phyloP scores from a whole-genome alignment of 2,888 invertebrate species.

The Chelonus formosanus region DNA sequence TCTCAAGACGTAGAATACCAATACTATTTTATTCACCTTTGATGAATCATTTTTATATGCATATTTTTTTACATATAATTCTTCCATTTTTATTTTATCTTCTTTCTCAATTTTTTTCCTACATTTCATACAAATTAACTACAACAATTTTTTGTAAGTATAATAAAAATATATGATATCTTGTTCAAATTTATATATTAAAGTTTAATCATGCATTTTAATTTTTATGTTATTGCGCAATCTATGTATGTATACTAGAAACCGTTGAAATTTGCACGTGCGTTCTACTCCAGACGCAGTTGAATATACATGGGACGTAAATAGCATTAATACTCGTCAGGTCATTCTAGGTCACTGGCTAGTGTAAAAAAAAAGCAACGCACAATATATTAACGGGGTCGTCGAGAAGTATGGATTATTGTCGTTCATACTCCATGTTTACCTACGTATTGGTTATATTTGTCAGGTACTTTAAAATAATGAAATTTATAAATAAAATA shows the following conservation, averaged over 20 bases:
- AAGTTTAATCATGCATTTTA: no score
- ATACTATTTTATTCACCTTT: not conserved
- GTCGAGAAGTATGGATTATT: conserved; percentile 11
- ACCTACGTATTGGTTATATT: no score
- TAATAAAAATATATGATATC: no score
- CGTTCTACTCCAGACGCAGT: not conserved
- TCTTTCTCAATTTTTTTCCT: no score
- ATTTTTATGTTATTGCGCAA: no score
- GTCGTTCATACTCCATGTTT: no score
- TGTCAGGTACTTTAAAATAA: no score
- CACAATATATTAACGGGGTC: conserved; percentile 18
- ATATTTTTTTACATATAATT: conserved; percentile 1
- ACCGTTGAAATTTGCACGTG: conserved; percentile 34
- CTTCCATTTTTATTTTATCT: no score
- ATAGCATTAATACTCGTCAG: conserved; percentile 19
- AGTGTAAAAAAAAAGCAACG: conserved; percentile 2
- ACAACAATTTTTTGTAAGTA: no score
- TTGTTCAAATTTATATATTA: no score
- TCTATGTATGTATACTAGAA: conserved; percentile 27
- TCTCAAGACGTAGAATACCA: not conserved
- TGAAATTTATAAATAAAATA: no score
- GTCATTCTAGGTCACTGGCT: conserved; percentile 20
- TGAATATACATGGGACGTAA: conserved; percentile 3
- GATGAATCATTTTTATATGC: not conserved
- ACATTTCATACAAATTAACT: no score